Evolutionary conservation across 92 coral and sea anemone species (phyloP).

Genomic region (Siderastrea siderea): DNA sequence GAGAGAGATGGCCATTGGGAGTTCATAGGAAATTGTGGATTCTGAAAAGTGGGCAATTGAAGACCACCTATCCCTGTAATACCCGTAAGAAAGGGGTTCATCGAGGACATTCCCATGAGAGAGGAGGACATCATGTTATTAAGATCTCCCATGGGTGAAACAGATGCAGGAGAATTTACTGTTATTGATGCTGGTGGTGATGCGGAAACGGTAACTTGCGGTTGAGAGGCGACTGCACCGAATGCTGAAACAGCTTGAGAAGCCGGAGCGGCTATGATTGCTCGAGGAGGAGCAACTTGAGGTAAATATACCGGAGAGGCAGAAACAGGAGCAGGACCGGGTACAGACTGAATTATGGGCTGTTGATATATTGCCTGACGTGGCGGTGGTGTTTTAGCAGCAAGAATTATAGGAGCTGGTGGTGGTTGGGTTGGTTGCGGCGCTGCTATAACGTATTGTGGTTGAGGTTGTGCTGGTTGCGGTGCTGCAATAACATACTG

Average conservation of each 20-base stretch:
- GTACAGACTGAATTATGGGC: neutral
- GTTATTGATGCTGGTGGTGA: slow-evolving; percentile 46
- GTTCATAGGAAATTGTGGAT: neutral
- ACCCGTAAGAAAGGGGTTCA: neutral
- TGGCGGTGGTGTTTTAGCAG: slow-evolving; percentile 21
- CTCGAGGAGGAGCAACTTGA: slow-evolving; percentile 16
- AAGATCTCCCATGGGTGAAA: slow-evolving; percentile 10
- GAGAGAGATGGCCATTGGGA: neutral
- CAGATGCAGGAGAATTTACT: slow-evolving; percentile 22
- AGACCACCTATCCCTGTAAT: neutral
- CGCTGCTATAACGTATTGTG: slow-evolving; percentile 28
- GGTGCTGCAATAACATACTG: neutral
- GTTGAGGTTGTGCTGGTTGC: slow-evolving; percentile 14
- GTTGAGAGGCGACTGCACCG: neutral
- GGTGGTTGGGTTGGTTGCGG: slow-evolving; percentile 33
- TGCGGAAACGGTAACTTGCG: slow-evolving; percentile 36
- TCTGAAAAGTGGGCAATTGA: neutral
- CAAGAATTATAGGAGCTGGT: neutral
- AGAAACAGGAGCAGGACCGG: neutral
- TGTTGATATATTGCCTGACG: slow-evolving; percentile 4
- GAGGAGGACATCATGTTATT: slow-evolving; percentile 14
- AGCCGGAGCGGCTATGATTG: slow-evolving; percentile 30
- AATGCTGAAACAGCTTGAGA: neutral
- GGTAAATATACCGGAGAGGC: slow-evolving; percentile 6
- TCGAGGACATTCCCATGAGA: slow-evolving; percentile 10